Evolutionary conservation across 2,797 vertebrate species (phyloP).

Genomic region (Pelodytes ibericus): DNA sequence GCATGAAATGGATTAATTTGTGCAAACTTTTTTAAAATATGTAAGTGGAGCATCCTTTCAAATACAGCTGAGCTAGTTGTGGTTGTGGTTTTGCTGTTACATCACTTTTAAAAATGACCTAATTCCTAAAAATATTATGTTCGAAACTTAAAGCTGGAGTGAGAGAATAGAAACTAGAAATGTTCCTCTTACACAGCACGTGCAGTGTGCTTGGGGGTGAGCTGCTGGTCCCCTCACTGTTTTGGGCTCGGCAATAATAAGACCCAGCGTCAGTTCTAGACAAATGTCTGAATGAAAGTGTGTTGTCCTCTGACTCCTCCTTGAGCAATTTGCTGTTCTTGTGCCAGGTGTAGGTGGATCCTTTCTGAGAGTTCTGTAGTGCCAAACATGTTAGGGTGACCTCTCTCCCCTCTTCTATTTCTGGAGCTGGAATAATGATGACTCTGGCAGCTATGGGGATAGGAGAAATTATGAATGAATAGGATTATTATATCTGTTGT

Average conservation of each 20-base stretch:
- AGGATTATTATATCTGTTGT: not conserved
- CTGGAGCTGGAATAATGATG: constrained; percentile 58
- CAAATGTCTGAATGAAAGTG: constrained; percentile 38
- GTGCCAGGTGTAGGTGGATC: constrained; percentile 65
- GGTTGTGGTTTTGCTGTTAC: too few relatives aligned
- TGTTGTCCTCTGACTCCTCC: constrained; percentile 3
- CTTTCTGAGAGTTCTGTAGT: fast-evolving
- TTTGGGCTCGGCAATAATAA: constrained; percentile 63
- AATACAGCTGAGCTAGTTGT: too few relatives aligned
- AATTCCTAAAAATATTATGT: too few relatives aligned
- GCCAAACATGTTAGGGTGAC: constrained; percentile 68
- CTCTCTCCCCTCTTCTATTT: constrained; percentile 61
- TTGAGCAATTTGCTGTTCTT: constrained; percentile 60
- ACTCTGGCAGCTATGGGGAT: constrained; percentile 58
- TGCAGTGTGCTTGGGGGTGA: constrained; percentile 50
- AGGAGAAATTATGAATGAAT: not conserved
- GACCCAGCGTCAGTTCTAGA: constrained; percentile 47
- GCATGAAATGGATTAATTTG: too few relatives aligned
- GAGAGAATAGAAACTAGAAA: too few relatives aligned
- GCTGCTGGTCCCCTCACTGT: not conserved
- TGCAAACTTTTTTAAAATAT: too few relatives aligned
- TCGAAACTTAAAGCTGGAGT: too few relatives aligned
- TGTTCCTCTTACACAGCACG: constrained; percentile 70
- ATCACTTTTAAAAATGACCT: too few relatives aligned
- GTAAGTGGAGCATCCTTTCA: too few relatives aligned